Percentiles rank a stretch among this genome's conserved stretches.
Conservation (phyloP, 2,797 vertebrate genomes). For the Notamacropus eugenii region DNA sequence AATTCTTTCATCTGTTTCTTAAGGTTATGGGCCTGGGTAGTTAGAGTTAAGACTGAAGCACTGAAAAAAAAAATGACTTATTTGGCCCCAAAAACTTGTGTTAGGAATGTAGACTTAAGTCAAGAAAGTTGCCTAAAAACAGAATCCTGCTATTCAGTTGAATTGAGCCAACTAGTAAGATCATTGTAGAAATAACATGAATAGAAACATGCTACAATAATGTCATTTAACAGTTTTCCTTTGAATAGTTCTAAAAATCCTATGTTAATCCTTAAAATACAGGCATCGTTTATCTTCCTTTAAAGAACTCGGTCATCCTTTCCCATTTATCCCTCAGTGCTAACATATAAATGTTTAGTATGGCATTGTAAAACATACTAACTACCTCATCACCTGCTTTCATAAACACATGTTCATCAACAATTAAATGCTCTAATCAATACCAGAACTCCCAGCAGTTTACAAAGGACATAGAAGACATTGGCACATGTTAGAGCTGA, state of each 20-base stretch:
- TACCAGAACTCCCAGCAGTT: background rate
- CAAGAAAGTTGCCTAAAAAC: constrained; percentile 50
- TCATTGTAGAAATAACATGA: constrained; percentile 47
- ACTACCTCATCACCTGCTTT: background rate
- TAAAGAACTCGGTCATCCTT: background rate
- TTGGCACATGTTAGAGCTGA: background rate
- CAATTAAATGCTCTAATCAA: background rate
- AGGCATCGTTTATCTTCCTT: background rate
- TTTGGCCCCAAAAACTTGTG: background rate
- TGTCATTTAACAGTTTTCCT: background rate
- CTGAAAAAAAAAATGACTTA: background rate
- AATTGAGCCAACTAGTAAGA: background rate
- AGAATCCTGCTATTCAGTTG: background rate
- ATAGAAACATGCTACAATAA: background rate
- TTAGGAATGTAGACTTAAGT: constrained; percentile 36
- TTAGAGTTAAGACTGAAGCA: background rate
- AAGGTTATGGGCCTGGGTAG: background rate
- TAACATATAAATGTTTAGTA: background rate
- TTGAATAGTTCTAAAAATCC: background rate
- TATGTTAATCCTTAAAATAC: background rate
- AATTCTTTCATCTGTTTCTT: background rate
- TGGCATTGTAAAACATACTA: background rate
- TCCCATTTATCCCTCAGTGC: background rate
- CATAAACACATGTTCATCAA: background rate
- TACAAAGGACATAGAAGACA: background rate